Percentiles rank a stretch among this genome's conserved stretches.
These are phyloP conservation scores for Sebastes oblongus DNA, from an alignment of 2,797 vertebrate genomes.

Conservation along the genomic window DNA sequence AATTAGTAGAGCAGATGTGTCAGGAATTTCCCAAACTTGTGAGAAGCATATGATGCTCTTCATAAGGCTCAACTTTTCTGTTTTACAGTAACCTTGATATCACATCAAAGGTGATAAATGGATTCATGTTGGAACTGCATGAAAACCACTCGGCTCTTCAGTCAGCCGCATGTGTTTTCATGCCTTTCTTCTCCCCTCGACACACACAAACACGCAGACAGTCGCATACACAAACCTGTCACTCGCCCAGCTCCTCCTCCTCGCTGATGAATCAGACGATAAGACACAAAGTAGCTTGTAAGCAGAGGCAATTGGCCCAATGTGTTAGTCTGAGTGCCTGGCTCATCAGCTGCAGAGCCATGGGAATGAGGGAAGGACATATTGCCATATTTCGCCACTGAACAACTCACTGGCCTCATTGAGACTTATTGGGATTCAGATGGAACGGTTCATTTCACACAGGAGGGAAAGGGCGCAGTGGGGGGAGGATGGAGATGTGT, in stretches of 20 bases:
- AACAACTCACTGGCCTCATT: conserved; percentile 47
- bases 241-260: conserved; percentile 30
- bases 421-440: conserved; percentile 68
- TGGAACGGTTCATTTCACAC: conserved; percentile 65
- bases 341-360: conserved; percentile 56
- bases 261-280: conserved; percentile 56
- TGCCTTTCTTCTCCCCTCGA: conserved; percentile 1
- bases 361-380: conserved; percentile 46
- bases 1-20: conserved; percentile 24
- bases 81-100: conserved; percentile 17
- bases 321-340: conserved; percentile 51
- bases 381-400: conserved; percentile 50
- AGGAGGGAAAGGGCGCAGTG: background rate
- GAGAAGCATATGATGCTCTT: background rate
- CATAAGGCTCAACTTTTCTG: background rate
- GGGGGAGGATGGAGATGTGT: background rate
- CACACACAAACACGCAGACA: conserved; percentile 10
- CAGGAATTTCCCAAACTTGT: background rate
- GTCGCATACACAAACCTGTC: conserved; percentile 28
- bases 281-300: conserved; percentile 63
- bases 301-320: conserved; percentile 61
- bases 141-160: conserved; percentile 12
- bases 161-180: background rate
- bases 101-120: conserved; percentile 24
- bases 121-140: background rate